A percentile compares a stretch with the other conserved stretches of the same genome.
These are phyloP conservation scores for Gonatopus flavifemur DNA, from an alignment of 1,140 invertebrate genomes.

Conservation along the genomic window DNA sequence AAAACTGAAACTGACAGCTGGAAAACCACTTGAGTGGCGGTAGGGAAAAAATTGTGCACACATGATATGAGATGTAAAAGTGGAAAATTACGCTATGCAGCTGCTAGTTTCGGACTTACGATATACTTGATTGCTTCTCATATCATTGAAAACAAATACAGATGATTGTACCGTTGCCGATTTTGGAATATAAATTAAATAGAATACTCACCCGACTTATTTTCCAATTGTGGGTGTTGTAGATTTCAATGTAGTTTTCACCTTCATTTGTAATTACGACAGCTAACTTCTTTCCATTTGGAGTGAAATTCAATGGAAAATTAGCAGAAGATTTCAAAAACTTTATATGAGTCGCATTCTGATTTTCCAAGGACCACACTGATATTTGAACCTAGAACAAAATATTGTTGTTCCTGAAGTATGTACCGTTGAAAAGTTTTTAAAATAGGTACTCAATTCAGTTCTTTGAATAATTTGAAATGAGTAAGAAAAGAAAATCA, in stretches of 20 bases:
- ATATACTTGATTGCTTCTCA: too few species aligned
- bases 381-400: constrained; percentile 47
- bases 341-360: constrained; percentile 39
- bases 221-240: constrained; percentile 47
- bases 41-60: too few species aligned
- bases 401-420: background rate
- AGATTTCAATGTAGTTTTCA: constrained; percentile 45
- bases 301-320: constrained; percentile 38
- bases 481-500: background rate
- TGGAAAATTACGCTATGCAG: too few species aligned
- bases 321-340: constrained; percentile 44
- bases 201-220: constrained; percentile 46
- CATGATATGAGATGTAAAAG: too few species aligned
- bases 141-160: too few species aligned
- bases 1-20: too few species aligned
- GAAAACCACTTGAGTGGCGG: too few species aligned
- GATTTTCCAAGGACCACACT: constrained; percentile 42
- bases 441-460: background rate
- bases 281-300: constrained; percentile 40
- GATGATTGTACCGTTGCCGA: too few species aligned
- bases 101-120: too few species aligned
- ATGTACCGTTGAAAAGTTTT: background rate
- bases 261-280: constrained; percentile 36
- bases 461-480: background rate
- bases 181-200: too few species aligned